These are phyloP conservation scores for Sapayoa aenigma DNA, from an alignment of 2,113 vertebrate species.

Conservation along the genomic window DNA sequence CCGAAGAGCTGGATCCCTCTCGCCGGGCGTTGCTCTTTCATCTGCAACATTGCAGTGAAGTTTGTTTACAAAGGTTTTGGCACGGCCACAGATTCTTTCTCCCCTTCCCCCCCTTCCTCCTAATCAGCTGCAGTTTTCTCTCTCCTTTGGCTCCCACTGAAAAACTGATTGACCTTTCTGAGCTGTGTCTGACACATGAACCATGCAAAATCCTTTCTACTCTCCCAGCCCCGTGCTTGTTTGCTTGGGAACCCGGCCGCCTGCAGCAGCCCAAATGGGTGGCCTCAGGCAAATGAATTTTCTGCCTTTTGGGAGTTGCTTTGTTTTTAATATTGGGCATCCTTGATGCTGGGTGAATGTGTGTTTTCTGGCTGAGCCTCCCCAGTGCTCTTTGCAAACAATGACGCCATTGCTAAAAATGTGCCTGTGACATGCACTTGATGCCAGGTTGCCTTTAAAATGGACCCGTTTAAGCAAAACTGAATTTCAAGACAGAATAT, in stretches of 20 bases:
- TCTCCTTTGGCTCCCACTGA: slow-evolving; percentile 14
- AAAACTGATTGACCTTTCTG: slow-evolving; percentile 57
- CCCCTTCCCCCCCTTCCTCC: not conserved
- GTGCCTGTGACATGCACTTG: fast-evolving
- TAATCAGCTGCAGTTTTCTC: slow-evolving; percentile 12
- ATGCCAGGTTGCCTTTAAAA: not conserved
- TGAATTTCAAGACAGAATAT: not conserved
- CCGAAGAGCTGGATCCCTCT: not conserved
- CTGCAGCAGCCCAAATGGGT: not conserved
- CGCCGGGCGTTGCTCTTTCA: not conserved
- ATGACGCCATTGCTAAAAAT: not conserved
- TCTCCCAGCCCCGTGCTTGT: not conserved
- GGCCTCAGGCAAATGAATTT: not conserved
- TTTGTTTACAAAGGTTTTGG: slow-evolving; percentile 52
- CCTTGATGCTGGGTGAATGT: not conserved
- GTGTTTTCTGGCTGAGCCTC: not conserved
- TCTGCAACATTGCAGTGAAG: not conserved
- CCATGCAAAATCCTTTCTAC: slow-evolving; percentile 50
- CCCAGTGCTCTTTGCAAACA: not conserved
- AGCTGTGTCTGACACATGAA: slow-evolving; percentile 44
- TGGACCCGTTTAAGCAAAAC: not conserved
- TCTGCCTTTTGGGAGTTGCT: not conserved
- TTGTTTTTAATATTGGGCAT: not conserved
- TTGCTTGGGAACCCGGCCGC: not conserved
- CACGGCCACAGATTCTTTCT: not conserved